A percentile compares a stretch with the other conserved stretches of the same genome.
These are phyloP conservation scores for Baccha elongata DNA, from an alignment of 2,888 invertebrate species.

Conservation along the genomic window DNA sequence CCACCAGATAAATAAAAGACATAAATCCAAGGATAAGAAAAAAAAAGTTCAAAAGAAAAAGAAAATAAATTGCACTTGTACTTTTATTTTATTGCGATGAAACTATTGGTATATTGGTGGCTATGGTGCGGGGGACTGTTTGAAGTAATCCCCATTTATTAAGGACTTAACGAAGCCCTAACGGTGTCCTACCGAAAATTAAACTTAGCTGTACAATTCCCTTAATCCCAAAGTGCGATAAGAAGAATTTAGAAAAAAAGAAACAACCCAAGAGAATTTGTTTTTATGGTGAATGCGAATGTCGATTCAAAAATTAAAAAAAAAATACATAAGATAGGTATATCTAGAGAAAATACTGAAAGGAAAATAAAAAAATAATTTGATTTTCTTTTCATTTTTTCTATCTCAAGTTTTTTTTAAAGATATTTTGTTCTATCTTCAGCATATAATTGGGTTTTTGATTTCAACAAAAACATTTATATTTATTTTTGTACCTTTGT, in stretches of 20 bases:
- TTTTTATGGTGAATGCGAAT: conserved; percentile 40
- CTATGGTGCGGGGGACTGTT: conserved; percentile 28
- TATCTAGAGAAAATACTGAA: conserved; percentile 8
- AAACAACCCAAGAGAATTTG: neutral
- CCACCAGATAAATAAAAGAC: neutral
- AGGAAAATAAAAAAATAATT: conserved; percentile 52
- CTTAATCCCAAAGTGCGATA: conserved; percentile 59
- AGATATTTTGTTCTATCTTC: neutral
- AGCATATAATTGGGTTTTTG: conserved; percentile 24
- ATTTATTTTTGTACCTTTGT: too few relatives aligned
- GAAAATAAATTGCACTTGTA: conserved; percentile 69
- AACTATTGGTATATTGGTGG: conserved; percentile 27
- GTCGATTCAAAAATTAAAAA: conserved; percentile 35
- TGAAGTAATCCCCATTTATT: conserved; percentile 71
- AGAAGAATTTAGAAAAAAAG: neutral
- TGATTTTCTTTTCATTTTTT: conserved; percentile 21
- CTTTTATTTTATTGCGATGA: conserved; percentile 33
- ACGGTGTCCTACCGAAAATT: conserved; percentile 63
- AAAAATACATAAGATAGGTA: conserved; percentile 12
- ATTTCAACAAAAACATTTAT: neutral
- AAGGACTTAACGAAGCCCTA: conserved; percentile 71
- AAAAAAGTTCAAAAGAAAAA: conserved; percentile 52
- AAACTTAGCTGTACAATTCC: conserved; percentile 57
- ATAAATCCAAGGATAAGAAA: conserved; percentile 35
- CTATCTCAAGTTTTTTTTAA: neutral